phyloP scores from a whole-genome alignment of 2,113 vertebrate genomes.

The Laticauda laticaudata region DNA sequence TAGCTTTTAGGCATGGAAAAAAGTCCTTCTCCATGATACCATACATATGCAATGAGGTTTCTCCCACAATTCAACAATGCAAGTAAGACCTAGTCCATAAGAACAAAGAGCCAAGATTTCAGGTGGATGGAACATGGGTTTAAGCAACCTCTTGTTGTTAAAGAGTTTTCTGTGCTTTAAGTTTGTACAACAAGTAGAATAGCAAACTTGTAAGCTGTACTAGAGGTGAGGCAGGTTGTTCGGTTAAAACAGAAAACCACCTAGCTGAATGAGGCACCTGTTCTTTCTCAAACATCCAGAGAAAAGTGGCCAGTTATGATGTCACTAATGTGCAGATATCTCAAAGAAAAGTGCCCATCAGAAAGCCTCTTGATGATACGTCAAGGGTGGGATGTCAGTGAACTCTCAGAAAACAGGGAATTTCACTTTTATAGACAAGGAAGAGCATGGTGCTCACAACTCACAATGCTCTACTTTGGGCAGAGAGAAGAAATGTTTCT shows the following conservation, averaged over 20 bases:
- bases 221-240: background rate
- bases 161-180: background rate
- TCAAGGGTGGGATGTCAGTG: background rate
- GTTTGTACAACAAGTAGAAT: background rate
- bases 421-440: background rate
- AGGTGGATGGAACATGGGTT: background rate
- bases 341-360: background rate
- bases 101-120: background rate
- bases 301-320: background rate
- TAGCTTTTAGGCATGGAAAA: background rate
- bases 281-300: background rate
- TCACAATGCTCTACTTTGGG: background rate
- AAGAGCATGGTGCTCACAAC: background rate
- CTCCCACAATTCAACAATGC: background rate
- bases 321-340: background rate
- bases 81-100: background rate
- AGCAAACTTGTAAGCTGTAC: background rate
- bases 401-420: background rate
- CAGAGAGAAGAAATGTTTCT: background rate
- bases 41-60: background rate
- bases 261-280: background rate
- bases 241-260: background rate
- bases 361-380: background rate
- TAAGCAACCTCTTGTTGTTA: background rate
- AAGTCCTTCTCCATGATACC: background rate